phyloP scores from a whole-genome alignment of 2,888 invertebrate genomes.

The Tuta absoluta region DNA sequence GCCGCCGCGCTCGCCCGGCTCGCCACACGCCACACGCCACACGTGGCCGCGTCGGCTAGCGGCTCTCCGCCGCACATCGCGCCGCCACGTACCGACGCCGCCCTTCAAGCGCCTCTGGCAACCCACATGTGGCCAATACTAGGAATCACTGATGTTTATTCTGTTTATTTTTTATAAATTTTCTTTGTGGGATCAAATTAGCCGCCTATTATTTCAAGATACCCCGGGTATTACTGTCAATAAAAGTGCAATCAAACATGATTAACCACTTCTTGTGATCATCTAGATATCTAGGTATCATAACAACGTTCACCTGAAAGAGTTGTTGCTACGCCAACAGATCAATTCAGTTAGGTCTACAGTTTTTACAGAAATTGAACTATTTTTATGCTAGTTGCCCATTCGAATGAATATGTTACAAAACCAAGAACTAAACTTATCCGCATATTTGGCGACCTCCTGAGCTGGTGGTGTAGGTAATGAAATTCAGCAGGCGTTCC shows the following conservation, averaged over 20 bases:
- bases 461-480: slow-evolving; percentile 20
- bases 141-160: not conserved
- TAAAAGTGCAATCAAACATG: not conserved
- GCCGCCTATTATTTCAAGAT: not conserved
- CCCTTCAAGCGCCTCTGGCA: not conserved
- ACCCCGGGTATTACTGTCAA: not conserved
- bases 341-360: not conserved
- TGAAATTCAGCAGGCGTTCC: slow-evolving; percentile 33
- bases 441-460: slow-evolving; percentile 6
- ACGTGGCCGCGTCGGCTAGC: too few species aligned
- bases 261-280: not conserved
- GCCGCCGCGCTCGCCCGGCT: slow-evolving; percentile 9
- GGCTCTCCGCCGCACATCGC: slow-evolving; percentile 27
- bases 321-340: not conserved
- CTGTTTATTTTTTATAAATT: not conserved
- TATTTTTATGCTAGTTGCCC: not conserved
- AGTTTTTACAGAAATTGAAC: not conserved
- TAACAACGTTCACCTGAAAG: not conserved
- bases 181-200: not conserved
- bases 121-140: slow-evolving; percentile 24
- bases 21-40: not conserved
- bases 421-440: slow-evolving; percentile 23
- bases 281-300: not conserved
- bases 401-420: not conserved
- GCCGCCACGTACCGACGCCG: slow-evolving; percentile 12